Evolutionary conservation across 2,113 vertebrate genomes (phyloP), one percentile per base, ranked within the genome.

Genomic region (Malaclemys terrapin): DNA sequence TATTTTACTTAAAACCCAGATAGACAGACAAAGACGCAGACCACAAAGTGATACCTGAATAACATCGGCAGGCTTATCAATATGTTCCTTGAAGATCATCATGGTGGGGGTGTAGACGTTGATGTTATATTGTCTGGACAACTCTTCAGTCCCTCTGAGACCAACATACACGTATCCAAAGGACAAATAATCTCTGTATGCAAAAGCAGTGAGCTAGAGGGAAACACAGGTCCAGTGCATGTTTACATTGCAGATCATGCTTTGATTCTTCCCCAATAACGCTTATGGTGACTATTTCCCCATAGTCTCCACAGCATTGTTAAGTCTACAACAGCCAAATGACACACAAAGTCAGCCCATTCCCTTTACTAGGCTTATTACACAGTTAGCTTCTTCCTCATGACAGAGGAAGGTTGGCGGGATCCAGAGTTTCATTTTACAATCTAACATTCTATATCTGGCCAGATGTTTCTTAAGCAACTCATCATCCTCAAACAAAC

Each of bases 141-240:
- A 95, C 62, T 99, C 97, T 1, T 98, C 98, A 0, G 98, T 98
- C 72, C 99, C 99, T 54, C 98, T 98, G 3, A 99, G 97, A 1
- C 99, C 99, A 0, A 99, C 98, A 10, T 98, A 98, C 49, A 99
- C 99, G 0, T 99, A 99, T 1, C 99, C 99, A 57, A 99, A 99
- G 56, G 99, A 99, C 80, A 99, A 94, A 84, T 99, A 99, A 87
- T 99, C 99, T 49, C 98, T 99, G 94, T 99, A 99, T 0, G 99
- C 98, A 85, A 99, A 99, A 4, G 99, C 99, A 1, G 98, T 98
- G 92, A 99, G 97, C 99, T 99, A 95, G 10, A 29, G 0, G 53
- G 84, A 80, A 84, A 86, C 29, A 91, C 49, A 91, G 5, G 22
- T n/a, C 4, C 0, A 69, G 82, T 2, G 0, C 0, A 0, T 6